Evolutionary conservation across 2,797 vertebrate genomes (phyloP), one percentile per base, ranked within the genome.

Genomic region (Pyrrhura leucotis): DNA sequence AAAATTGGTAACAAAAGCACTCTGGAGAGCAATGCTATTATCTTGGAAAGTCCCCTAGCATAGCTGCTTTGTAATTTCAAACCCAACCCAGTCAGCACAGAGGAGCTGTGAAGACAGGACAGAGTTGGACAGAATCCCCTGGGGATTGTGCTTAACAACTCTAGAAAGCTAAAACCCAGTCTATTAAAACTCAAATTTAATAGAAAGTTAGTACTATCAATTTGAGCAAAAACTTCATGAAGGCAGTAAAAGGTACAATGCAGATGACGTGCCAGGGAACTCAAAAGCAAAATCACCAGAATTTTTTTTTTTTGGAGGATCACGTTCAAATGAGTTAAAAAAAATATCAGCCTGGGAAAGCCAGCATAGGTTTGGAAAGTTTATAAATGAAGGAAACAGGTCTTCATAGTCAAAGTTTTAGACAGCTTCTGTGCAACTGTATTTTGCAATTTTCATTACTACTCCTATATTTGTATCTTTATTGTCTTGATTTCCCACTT

Each of bases 1-100:
- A 82, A 77, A 92, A 65, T 9, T 72, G 21, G n/a, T 88, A 88
- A 61, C n/a, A 88, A 93, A 89, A 90, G 85, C 48, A 71, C 17
- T 80, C 65, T 65, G 56, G 45, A 94, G 51, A 82, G 83, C 81
- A 85, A 31, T 65, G 40, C 20, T 56, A 61, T 63, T 63, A 6
- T 54, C 21, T 58, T 77, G 87, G 65, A 85, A 94, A 92, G 72
- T 47, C 68, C 65, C 59, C 56, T 39, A 53, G 45, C 22, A 77
- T 1, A 88, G 56, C 35, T 82, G 53, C 45, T 62, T 74, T 50
- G 62, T 68, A 65, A 87, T 85, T 94, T 79, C 77, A 74, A 77
- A 74, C 25, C 51, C 59, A 95, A 73, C 50, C 44, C n/a, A 85
- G 29, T 2, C 23, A 4, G 53, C 76, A 73, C 58, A 81, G 53